A percentile compares a stretch with the other conserved stretches of the same genome.
Evolutionary conservation across 2,888 invertebrate species (phyloP).

Genomic region (Dynastes hyllus): DNA sequence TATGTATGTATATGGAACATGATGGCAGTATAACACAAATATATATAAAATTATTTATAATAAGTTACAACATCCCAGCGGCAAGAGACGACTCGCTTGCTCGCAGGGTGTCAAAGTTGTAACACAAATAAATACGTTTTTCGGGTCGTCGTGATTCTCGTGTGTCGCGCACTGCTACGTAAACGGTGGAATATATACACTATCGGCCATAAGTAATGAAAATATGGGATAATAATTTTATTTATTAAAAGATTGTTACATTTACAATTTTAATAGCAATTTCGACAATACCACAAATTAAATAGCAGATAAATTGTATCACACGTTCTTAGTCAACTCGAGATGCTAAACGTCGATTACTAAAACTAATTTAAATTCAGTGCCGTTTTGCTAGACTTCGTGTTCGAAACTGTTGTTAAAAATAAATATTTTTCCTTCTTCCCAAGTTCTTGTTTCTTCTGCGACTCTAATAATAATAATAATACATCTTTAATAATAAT

Average conservation of each 20-base stretch:
- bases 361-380: slow-evolving; percentile 82
- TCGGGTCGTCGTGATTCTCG: slow-evolving; percentile 56
- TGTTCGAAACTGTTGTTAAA: slow-evolving; percentile 97
- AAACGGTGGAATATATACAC: slow-evolving; percentile 20
- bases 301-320: slow-evolving; percentile 77
- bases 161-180: slow-evolving; percentile 13
- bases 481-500: no score
- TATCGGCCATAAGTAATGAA: not conserved
- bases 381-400: slow-evolving; percentile 95
- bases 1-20: slow-evolving; percentile 34
- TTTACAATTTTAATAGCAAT: slow-evolving; percentile 31
- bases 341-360: slow-evolving; percentile 96
- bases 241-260: slow-evolving; percentile 52
- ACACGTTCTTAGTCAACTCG: slow-evolving; percentile 80
- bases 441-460: slow-evolving; percentile 83
- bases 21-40: slow-evolving; percentile 36
- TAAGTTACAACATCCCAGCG: slow-evolving; percentile 52
- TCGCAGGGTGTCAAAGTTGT: slow-evolving; percentile 62
- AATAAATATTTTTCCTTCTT: slow-evolving; percentile 84
- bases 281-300: slow-evolving; percentile 65
- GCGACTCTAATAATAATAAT: slow-evolving; percentile 76
- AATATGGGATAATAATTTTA: not conserved
- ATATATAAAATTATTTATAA: slow-evolving; percentile 50
- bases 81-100: slow-evolving; percentile 52
- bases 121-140: slow-evolving; percentile 64